A percentile compares a stretch with the other conserved stretches of the same genome.
These are phyloP conservation scores for Cephus pygmeus DNA, from an alignment of 2,888 invertebrate species.

Conservation along the genomic window DNA sequence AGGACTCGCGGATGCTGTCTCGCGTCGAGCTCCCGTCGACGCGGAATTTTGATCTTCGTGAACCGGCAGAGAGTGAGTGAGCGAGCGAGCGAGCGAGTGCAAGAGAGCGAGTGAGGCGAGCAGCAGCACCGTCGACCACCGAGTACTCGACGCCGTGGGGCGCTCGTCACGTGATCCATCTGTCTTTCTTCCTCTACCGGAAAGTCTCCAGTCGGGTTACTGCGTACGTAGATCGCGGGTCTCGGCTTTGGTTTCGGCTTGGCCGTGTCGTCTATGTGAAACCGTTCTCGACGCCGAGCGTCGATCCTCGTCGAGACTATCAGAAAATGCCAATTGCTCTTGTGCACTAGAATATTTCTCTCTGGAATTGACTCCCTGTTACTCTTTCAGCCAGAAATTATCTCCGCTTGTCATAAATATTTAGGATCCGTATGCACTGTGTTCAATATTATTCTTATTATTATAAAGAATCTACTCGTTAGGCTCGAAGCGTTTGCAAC, in stretches of 20 bases:
- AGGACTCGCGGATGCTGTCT: slow-evolving; percentile 4
- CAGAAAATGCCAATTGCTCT: not conserved
- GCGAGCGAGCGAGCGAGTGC: not conserved
- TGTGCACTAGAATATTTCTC: not conserved
- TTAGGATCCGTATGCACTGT: not conserved
- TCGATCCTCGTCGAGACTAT: no score
- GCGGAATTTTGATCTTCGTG: slow-evolving; percentile 6
- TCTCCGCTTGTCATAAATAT: not conserved
- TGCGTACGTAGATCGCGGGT: not conserved
- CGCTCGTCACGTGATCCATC: slow-evolving; percentile 4
- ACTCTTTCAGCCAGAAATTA: not conserved
- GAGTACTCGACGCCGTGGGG: slow-evolving; percentile 2
- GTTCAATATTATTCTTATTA: not conserved
- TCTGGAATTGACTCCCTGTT: not conserved
- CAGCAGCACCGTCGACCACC: not conserved
- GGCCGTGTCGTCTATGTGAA: not conserved
- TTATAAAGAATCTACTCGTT: not conserved
- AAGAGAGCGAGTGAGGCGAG: no score
- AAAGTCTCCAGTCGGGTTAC: not conserved
- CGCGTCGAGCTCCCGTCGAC: slow-evolving; percentile 5
- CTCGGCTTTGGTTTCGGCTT: not conserved
- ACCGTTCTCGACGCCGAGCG: not conserved
- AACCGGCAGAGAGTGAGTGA: not conserved
- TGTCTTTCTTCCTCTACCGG: not conserved
- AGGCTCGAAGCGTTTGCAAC: not conserved